These are phyloP conservation scores for Acanthis flammea DNA, from an alignment of 2,797 vertebrate genomes.

Conservation along the genomic window DNA sequence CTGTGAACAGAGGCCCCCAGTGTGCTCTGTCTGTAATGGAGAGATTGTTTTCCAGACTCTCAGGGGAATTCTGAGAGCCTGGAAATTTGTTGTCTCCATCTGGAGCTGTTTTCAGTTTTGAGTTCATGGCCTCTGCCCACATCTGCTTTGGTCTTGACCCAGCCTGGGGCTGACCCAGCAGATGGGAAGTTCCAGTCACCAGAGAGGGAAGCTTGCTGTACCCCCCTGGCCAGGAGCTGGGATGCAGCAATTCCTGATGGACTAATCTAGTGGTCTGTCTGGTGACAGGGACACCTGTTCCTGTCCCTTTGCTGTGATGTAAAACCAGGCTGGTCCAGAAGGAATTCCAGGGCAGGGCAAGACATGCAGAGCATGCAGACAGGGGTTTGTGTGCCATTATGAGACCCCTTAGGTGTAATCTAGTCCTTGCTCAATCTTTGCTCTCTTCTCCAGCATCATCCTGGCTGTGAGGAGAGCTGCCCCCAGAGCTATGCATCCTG, in stretches of 20 bases:
- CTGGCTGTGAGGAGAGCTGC: neutral
- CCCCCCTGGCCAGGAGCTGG: neutral
- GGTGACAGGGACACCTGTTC: neutral
- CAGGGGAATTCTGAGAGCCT: neutral
- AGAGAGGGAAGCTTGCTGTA: neutral
- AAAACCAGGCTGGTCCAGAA: neutral
- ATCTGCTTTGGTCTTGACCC: neutral
- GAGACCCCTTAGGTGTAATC: neutral
- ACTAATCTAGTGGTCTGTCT: neutral
- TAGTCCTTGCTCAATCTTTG: neutral
- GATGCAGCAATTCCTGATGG: neutral
- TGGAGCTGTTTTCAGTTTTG: neutral
- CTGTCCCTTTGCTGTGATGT: neutral
- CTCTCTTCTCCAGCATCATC: neutral
- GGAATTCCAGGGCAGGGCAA: neutral
- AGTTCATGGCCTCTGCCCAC: neutral
- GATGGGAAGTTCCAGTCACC: neutral
- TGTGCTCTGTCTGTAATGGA: neutral
- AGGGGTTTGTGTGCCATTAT: neutral
- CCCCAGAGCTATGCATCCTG: neutral
- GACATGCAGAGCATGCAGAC: neutral
- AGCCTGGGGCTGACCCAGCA: neutral
- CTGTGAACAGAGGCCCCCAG: neutral
- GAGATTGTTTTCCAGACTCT: neutral
- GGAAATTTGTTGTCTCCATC: neutral